These are phyloP conservation scores for Euthynnus affinis DNA, from an alignment of 2,797 vertebrate species.

Conservation along the genomic window DNA sequence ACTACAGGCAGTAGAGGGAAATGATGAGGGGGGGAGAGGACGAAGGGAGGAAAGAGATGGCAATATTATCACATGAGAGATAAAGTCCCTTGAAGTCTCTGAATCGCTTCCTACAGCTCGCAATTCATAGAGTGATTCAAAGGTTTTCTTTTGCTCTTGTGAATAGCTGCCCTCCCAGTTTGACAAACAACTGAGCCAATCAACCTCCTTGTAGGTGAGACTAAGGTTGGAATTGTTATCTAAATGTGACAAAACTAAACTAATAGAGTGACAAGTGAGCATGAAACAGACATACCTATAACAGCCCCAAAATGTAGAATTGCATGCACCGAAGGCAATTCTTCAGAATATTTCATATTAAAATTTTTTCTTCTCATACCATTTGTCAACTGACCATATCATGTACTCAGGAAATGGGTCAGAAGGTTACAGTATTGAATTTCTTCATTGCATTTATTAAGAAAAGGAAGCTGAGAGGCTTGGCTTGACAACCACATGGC, in stretches of 20 bases:
- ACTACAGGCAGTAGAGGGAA: conserved; percentile 13
- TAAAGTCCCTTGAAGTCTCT: conserved; percentile 51
- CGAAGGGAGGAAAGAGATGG: conserved; percentile 34
- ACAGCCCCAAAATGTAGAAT: no score
- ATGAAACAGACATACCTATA: not conserved
- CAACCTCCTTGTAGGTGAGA: conserved; percentile 13
- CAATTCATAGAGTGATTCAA: conserved; percentile 21
- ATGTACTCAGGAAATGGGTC: not conserved
- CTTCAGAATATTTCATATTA: not conserved
- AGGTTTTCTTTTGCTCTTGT: conserved; percentile 19
- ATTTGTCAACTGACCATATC: not conserved
- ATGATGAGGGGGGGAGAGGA: conserved; percentile 3
- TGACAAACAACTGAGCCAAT: conserved; percentile 15
- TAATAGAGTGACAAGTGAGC: not conserved
- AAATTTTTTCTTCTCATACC: not conserved
- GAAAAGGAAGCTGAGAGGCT: not conserved
- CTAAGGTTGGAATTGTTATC: not conserved
- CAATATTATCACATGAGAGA: conserved; percentile 42
- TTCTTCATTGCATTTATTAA: not conserved
- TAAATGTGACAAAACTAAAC: not conserved
- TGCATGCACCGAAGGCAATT: no score
- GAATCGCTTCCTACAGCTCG: conserved; percentile 40
- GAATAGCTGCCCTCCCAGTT: conserved; percentile 17
- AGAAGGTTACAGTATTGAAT: not conserved
- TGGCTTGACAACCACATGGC: not conserved